Percentiles rank a stretch among this genome's conserved stretches.
phyloP scores from a whole-genome alignment of 2,888 invertebrate genomes.

The Caenorhabditis panamensis region DNA sequence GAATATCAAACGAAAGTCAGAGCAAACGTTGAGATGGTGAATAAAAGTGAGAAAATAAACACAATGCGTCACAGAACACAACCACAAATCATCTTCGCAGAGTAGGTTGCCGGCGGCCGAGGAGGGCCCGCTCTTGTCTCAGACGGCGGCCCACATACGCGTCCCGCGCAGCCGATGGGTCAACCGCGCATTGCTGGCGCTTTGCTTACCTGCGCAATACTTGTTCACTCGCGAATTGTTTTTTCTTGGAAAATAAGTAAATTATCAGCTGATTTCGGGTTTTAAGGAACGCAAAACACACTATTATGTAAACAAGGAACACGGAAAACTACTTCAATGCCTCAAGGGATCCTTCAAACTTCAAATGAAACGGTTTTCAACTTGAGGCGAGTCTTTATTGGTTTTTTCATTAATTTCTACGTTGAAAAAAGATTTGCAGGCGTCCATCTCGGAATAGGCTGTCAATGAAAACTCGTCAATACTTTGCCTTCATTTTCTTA shows the following conservation, averaged over 20 bases:
- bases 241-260: not conserved
- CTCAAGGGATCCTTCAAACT: constrained; percentile 54
- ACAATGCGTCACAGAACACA: constrained; percentile 44
- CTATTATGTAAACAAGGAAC: constrained; percentile 37
- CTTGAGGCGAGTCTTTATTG: constrained; percentile 21
- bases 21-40: constrained; percentile 18
- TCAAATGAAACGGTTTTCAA: constrained; percentile 46
- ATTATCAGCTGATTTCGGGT: not conserved
- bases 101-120: constrained; percentile 14
- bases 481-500: constrained; percentile 30
- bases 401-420: not conserved
- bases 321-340: constrained; percentile 25
- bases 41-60: constrained; percentile 47
- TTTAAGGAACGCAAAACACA: constrained; percentile 2
- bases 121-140: constrained; percentile 17
- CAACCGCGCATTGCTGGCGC: constrained; percentile 14
- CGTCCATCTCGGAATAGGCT: constrained; percentile 20
- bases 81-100: constrained; percentile 39
- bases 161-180: constrained; percentile 1
- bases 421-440: constrained; percentile 17
- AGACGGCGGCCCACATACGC: not conserved
- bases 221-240: not conserved
- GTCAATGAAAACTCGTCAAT: constrained; percentile 23
- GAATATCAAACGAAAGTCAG: constrained; percentile 14
- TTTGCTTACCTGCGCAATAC: constrained; percentile 7